Base-by-base conservation (phyloP, 2,797 vertebrate genomes). In the Todus mexicanus region DNA sequence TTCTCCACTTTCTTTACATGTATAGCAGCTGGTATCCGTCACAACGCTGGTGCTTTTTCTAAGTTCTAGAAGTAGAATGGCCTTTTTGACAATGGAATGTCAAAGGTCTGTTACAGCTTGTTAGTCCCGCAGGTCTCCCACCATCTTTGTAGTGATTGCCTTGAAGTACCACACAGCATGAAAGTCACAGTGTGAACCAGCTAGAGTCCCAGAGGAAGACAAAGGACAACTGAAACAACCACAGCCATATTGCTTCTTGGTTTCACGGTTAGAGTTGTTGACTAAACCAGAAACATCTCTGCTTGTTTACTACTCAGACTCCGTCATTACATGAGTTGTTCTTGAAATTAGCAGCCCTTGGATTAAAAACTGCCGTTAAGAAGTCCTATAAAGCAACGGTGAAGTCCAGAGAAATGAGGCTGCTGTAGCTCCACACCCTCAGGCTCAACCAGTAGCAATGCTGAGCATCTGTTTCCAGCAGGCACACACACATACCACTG, bases 391-490 rank as follows among this genome's bases (percentile, higher is more conserved):
- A 48, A 25, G 25, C 25, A 81, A 84, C 10, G 75, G 12, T 8
- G 42, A 91, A 72, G 42, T 10, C 16, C 25, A 77, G 21, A 80
- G 13, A 63, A 12, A 75, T 2, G 4, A 75, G 20, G 14, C 22
- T 70, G 56, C 23, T 10, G 13, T 43, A 66, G 33, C 14, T 64
- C 27, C 20, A 9, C 20, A 11, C 2, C 11, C 2, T 3, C 17
- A 51, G 6, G 7, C 38, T 29, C 51, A 83, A 33, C 6, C 21
- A 21, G 2, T 10, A 50, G 0, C 2, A 2, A 10, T 19, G 45
- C 27, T 14, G 40, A 60, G 26, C 1, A 0, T 18, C 8, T 35
- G 35, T 6, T 56, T 27, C 25, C 70, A 71, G 45, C 31, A 64
- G 68, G 40, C 13, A 35, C 38, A 29, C 33, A 53, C 37, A 48